These are phyloP conservation scores for Penaeus vannamei DNA, from an alignment of 1,140 invertebrate genomes.

Conservation along the genomic window DNA sequence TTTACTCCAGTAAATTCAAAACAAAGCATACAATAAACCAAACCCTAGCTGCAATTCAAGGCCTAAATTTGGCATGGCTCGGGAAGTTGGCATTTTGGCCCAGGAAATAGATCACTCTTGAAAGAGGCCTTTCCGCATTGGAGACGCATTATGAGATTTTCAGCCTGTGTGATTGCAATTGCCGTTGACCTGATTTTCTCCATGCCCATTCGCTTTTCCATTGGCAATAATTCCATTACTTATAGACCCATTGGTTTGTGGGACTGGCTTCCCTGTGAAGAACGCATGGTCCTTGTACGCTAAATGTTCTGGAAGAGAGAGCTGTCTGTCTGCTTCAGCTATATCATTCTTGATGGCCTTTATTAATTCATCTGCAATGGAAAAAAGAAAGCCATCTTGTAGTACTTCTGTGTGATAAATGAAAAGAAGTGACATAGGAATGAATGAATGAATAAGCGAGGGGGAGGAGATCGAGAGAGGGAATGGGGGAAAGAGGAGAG, in stretches of 20 bases:
- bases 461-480: too few species aligned
- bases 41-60: too few species aligned
- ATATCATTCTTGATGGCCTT: slow-evolving; percentile 51
- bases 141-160: too few species aligned
- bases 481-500: too few species aligned
- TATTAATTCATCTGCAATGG: slow-evolving; percentile 51
- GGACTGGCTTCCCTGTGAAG: slow-evolving; percentile 34
- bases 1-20: too few species aligned
- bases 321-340: slow-evolving; percentile 27
- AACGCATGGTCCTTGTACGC: slow-evolving; percentile 37
- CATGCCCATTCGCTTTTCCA: slow-evolving; percentile 20
- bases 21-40: too few species aligned
- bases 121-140: too few species aligned
- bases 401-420: not conserved
- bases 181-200: slow-evolving; percentile 1
- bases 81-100: too few species aligned
- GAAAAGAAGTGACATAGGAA: not conserved
- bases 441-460: not conserved
- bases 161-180: too few species aligned
- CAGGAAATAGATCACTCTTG: too few species aligned
- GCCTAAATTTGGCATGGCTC: too few species aligned
- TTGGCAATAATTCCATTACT: slow-evolving; percentile 29
- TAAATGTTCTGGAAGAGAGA: slow-evolving; percentile 10
- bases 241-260: slow-evolving; percentile 24
- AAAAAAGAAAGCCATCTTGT: not conserved